Conservation (phyloP, 2,113 vertebrate species). For the Gnathonemus echidnorhynchus region DNA sequence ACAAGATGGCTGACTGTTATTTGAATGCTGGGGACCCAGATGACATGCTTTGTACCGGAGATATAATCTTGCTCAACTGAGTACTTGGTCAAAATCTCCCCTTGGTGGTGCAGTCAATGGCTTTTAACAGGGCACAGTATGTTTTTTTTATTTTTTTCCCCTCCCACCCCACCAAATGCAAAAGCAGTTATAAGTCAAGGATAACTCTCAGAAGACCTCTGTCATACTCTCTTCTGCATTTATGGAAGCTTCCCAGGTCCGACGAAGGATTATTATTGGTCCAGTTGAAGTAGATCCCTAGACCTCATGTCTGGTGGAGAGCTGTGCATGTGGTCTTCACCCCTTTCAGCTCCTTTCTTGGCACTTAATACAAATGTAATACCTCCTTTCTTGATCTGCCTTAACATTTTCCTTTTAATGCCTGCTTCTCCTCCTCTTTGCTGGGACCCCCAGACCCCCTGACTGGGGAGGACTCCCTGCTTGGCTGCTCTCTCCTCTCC, state of each 20-base stretch:
- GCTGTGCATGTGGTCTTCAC: background rate
- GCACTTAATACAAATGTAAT: background rate
- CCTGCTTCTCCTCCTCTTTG: background rate
- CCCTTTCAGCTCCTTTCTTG: background rate
- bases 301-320: background rate
- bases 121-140: background rate
- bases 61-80: background rate
- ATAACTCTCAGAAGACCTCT: background rate
- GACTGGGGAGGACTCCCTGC: constrained; percentile 79
- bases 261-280: background rate
- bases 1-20: background rate
- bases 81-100: background rate
- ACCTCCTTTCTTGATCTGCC: background rate
- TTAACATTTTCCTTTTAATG: background rate
- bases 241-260: background rate
- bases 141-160: background rate
- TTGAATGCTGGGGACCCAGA: background rate
- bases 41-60: background rate
- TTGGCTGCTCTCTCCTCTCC: constrained; percentile 82
- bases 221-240: background rate
- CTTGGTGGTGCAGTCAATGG: background rate
- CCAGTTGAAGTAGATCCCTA: background rate
- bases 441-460: constrained; percentile 66
- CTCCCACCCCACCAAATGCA: background rate
- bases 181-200: background rate